Conservation (phyloP, 2,888 invertebrate genomes). For the Eutolmus rufibarbis region DNA sequence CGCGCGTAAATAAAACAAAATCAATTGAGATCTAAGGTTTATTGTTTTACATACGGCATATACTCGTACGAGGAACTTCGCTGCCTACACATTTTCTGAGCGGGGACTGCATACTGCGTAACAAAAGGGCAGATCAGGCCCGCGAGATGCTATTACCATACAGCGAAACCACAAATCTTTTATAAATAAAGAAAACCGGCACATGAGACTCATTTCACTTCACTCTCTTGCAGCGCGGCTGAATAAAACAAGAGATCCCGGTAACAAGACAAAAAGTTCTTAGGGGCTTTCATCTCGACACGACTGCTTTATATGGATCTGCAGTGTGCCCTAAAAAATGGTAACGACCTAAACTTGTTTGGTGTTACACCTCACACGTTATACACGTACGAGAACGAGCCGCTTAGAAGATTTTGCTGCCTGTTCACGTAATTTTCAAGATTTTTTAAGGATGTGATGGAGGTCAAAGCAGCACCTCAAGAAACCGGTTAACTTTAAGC, state of each 20-base stretch:
- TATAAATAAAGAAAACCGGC: not conserved
- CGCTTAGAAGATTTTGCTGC: not conserved
- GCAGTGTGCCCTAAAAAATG: conserved; percentile 2
- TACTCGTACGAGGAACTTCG: not conserved
- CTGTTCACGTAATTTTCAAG: not conserved
- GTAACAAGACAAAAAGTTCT: not conserved
- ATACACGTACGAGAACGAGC: not conserved
- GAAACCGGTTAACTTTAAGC: conserved; percentile 9
- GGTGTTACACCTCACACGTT: conserved; percentile 22
- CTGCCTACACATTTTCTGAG: not conserved
- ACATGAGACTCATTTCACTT: not conserved
- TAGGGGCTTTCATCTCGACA: not conserved
- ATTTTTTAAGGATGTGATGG: conserved; percentile 29
- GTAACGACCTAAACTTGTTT: conserved; percentile 13
- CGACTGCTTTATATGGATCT: conserved; percentile 12
- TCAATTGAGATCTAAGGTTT: not conserved
- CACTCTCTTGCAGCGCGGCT: not conserved
- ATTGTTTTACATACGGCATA: not conserved
- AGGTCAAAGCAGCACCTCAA: conserved; percentile 21
- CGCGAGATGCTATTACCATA: not conserved
- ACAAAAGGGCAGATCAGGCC: not conserved
- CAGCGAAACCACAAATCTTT: not conserved
- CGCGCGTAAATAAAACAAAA: not conserved
- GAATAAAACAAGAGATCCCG: not conserved
- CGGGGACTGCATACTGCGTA: not conserved